A percentile compares a stretch with the other conserved stretches of the same genome.
These are phyloP conservation scores for Rhynchonema sp. DNA, from an alignment of 2,888 invertebrate species.

Conservation along the genomic window DNA sequence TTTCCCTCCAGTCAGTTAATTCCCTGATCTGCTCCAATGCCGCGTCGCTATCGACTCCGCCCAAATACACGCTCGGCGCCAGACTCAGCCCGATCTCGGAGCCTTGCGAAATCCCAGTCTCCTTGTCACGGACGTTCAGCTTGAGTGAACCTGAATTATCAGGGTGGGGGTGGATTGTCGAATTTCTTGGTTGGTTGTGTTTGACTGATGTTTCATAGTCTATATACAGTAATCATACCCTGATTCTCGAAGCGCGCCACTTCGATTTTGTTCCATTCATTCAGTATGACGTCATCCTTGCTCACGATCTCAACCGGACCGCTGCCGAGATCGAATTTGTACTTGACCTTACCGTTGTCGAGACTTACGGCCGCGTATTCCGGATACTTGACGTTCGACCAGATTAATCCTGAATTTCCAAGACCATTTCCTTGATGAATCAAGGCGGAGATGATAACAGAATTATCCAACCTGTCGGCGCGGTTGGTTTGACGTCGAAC, in stretches of 20 bases:
- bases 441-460: not conserved
- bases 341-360: slow-evolving; percentile 26
- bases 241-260: slow-evolving; percentile 48
- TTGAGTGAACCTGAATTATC: no score
- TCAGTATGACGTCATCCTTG: slow-evolving; percentile 52
- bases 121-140: no score
- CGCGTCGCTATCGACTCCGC: not conserved
- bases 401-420: not conserved
- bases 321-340: slow-evolving; percentile 44
- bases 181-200: no score
- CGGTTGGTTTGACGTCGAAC: not conserved
- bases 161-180: no score
- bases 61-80: not conserved
- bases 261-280: slow-evolving; percentile 63
- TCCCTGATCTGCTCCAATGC: not conserved
- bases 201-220: no score
- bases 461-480: not conserved
- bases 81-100: not conserved
- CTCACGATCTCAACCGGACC: slow-evolving; percentile 44
- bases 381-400: not conserved
- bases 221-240: no score
- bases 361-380: slow-evolving; percentile 21
- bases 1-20: not conserved
- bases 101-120: not conserved
- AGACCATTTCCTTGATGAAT: no score